These are phyloP conservation scores for Cyprinodon tularosa DNA, from an alignment of 2,113 vertebrate genomes.

Conservation along the genomic window DNA sequence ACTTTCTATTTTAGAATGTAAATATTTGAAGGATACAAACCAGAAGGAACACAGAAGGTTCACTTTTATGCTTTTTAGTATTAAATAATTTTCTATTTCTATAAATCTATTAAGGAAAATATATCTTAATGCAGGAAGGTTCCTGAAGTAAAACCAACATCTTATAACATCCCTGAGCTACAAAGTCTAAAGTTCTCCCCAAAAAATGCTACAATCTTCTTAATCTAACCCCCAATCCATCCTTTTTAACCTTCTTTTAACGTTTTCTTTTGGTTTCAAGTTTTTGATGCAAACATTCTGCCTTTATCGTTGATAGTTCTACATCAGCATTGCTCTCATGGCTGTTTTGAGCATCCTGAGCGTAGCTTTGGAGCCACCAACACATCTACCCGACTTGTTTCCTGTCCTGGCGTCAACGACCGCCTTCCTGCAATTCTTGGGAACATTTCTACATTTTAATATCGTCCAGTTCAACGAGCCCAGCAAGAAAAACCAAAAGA, in stretches of 20 bases:
- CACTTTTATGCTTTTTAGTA: too few species aligned
- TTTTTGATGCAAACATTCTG: not conserved
- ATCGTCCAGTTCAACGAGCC: constrained; percentile 84
- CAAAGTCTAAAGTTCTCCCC: too few species aligned
- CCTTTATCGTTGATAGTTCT: constrained; percentile 83
- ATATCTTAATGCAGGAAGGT: too few species aligned
- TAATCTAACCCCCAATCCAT: not conserved
- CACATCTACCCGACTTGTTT: constrained; percentile 87
- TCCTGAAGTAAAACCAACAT: not conserved
- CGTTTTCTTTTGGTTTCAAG: constrained; percentile 8
- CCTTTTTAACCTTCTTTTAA: not conserved
- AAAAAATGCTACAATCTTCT: too few species aligned
- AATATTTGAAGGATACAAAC: too few species aligned
- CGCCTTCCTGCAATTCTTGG: constrained; percentile 88
- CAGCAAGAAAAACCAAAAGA: constrained; percentile 83
- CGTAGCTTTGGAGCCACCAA: constrained; percentile 79
- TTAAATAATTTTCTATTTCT: too few species aligned
- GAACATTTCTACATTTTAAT: constrained; percentile 87
- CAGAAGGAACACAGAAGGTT: too few species aligned
- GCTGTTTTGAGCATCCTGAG: constrained; percentile 79
- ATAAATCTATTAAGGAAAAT: too few species aligned
- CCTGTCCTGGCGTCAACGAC: constrained; percentile 84
- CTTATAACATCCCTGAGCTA: not conserved
- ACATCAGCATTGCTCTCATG: constrained; percentile 82
- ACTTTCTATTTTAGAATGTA: too few species aligned